Evolutionary conservation across 2,113 vertebrate species (phyloP).

Genomic region (Phaetusa simplex): DNA sequence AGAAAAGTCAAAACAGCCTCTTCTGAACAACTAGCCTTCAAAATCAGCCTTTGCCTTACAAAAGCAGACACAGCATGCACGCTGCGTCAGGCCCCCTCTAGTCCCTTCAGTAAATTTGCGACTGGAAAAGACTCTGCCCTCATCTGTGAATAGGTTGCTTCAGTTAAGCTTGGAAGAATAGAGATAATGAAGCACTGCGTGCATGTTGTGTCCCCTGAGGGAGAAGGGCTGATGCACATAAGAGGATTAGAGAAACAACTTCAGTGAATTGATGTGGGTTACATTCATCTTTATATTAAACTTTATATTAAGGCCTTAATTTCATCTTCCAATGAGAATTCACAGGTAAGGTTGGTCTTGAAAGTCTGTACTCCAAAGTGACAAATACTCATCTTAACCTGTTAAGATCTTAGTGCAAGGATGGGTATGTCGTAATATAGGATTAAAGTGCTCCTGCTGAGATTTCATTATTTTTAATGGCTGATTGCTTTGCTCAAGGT

Average conservation of each 20-base stretch:
- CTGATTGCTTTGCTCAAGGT: background rate
- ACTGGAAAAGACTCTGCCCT: background rate
- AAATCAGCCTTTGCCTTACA: background rate
- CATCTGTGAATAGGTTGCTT: background rate
- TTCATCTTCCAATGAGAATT: background rate
- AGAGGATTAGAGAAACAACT: slow-evolving; percentile 27
- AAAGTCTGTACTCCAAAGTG: background rate
- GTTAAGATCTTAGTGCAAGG: background rate
- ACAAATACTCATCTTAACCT: background rate
- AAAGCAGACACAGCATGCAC: background rate
- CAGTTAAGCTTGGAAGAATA: background rate
- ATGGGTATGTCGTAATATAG: background rate
- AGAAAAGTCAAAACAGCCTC: background rate
- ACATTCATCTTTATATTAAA: background rate
- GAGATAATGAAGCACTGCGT: background rate
- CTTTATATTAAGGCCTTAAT: background rate
- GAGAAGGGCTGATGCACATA: background rate
- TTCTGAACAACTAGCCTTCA: background rate
- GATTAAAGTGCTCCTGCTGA: background rate
- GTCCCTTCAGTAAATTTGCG: background rate
- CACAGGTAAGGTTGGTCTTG: background rate
- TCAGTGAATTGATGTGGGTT: background rate
- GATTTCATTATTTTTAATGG: background rate
- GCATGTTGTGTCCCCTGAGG: background rate
- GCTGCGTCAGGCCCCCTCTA: background rate